These are phyloP conservation scores for Syngnathus typhle DNA, from an alignment of 2,113 vertebrate species.

Conservation along the genomic window DNA sequence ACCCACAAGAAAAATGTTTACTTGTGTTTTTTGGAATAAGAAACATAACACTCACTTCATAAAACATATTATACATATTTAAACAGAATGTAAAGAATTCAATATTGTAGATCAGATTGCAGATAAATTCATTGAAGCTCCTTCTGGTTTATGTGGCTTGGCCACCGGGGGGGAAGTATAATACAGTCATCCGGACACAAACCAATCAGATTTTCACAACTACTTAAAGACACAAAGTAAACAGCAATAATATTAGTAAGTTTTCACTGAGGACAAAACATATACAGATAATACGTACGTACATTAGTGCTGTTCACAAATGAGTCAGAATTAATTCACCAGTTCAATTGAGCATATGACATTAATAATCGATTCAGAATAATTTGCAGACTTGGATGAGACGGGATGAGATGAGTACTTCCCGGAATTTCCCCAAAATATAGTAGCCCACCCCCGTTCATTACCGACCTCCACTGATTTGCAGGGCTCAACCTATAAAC, in stretches of 20 bases:
- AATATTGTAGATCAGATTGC: neutral
- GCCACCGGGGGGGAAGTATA: neutral
- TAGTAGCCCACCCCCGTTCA: neutral
- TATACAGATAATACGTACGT: too few relatives aligned
- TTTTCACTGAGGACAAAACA: neutral
- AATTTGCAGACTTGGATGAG: too few relatives aligned
- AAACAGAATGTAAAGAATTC: neutral
- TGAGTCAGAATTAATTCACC: too few relatives aligned
- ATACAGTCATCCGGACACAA: neutral
- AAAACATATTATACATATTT: neutral
- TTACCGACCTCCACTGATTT: neutral
- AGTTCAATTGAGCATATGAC: too few relatives aligned
- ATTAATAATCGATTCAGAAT: too few relatives aligned
- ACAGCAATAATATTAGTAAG: too few relatives aligned
- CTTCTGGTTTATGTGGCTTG: neutral
- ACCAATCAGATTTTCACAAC: too few relatives aligned
- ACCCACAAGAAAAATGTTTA: neutral
- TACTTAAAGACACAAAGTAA: too few relatives aligned
- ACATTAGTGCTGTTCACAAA: too few relatives aligned
- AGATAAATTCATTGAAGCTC: too few relatives aligned
- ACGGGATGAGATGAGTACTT: too few relatives aligned
- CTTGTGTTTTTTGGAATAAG: neutral
- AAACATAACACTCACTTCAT: neutral
- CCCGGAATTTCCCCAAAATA: too few relatives aligned
- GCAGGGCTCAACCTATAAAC: constrained; percentile 37